Evolutionary conservation across 2,888 invertebrate species (phyloP).

Genomic region (Ashinkailepas kermadecensis): DNA sequence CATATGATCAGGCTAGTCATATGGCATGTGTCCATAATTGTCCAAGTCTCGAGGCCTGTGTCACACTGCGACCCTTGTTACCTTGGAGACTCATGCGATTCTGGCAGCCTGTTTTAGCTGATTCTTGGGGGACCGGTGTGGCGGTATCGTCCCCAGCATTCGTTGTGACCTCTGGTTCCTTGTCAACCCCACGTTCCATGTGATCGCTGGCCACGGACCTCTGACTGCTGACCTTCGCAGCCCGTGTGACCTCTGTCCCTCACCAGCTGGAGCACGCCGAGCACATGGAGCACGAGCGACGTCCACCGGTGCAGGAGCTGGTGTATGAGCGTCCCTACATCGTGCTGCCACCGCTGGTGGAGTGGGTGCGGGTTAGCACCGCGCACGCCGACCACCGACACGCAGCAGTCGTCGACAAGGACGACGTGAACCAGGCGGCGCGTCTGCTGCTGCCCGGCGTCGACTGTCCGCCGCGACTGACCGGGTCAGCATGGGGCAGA

Average conservation of each 20-base stretch:
- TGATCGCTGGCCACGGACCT: no score
- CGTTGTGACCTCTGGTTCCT: no score
- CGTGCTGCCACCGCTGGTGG: conserved; percentile 79
- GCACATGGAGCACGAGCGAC: conserved; percentile 41
- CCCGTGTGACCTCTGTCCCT: background rate
- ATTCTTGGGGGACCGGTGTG: no score
- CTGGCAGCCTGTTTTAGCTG: no score
- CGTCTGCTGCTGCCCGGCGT: conserved; percentile 75
- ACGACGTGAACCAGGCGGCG: conserved; percentile 83
- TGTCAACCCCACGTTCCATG: background rate
- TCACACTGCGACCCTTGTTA: no score
- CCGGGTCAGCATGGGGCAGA: conserved; percentile 47
- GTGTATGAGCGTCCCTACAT: conserved; percentile 82
- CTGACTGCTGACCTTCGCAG: background rate
- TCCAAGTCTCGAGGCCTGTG: no score
- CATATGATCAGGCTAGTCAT: no score
- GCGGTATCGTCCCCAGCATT: no score
- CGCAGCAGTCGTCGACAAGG: conserved; percentile 67
- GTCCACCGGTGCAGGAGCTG: conserved; percentile 57
- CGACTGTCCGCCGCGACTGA: conserved; percentile 73
- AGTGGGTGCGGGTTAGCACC: conserved; percentile 76
- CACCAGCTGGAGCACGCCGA: conserved; percentile 59
- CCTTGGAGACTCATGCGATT: no score
- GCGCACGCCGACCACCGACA: conserved; percentile 69
- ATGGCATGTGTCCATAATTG: no score